phyloP scores from a whole-genome alignment of 2,113 vertebrate genomes.

The Pandion haliaetus region DNA sequence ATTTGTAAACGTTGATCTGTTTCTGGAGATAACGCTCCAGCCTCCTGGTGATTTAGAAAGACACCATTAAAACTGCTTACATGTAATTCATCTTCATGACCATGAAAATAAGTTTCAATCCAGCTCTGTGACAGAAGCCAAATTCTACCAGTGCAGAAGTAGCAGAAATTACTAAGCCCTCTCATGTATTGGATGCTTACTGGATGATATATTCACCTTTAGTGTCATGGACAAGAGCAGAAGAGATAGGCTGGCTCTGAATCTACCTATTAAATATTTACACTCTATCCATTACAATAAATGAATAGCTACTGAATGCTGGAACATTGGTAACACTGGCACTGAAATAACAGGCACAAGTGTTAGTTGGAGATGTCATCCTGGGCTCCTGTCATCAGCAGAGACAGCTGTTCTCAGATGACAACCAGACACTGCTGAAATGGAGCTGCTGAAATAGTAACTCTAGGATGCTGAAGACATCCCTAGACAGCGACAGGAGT shows the following conservation, averaged over 20 bases:
- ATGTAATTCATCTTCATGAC: not conserved
- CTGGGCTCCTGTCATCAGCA: not conserved
- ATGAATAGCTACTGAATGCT: not conserved
- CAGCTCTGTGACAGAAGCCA: not conserved
- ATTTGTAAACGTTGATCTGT: not conserved
- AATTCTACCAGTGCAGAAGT: not conserved
- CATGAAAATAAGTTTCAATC: not conserved
- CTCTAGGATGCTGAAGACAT: not conserved
- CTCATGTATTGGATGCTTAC: not conserved
- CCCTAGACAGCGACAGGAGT: not conserved
- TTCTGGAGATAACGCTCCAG: not conserved
- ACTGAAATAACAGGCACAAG: not conserved
- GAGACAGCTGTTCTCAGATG: not conserved
- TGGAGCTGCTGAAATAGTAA: not conserved
- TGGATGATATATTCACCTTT: not conserved
- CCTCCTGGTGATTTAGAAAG: not conserved
- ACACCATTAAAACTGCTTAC: not conserved
- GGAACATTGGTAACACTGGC: not conserved
- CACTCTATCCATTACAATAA: not conserved
- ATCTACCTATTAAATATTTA: not conserved
- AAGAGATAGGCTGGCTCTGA: not conserved
- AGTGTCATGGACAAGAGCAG: not conserved
- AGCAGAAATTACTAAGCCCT: not conserved
- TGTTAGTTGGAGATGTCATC: not conserved
- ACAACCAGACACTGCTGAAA: not conserved